Evolutionary conservation across 2,113 vertebrate species (phyloP), one percentile per base, ranked within the genome.

Genomic region (Turnix velox): DNA sequence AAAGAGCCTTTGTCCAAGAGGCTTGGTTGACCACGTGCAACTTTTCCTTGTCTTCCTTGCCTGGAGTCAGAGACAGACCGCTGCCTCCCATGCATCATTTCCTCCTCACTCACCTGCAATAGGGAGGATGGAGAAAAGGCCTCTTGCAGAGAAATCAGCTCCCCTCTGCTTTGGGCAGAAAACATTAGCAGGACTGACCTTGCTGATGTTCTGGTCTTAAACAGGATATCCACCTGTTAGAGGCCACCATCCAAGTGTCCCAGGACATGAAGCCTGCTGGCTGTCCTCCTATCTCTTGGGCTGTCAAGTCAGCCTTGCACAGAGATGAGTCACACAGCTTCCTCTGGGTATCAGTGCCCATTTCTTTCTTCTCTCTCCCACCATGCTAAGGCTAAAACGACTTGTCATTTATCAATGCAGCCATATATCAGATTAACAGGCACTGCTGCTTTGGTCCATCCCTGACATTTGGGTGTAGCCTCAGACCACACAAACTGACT

Each of bases 1-100:
- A 93, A 69, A 66, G 65, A 91, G 61, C 40, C 77, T 95, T 94
- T 95, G 75, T 96, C 69, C 4, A n/a, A n/a, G 2, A 52, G 43
- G 73, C 80, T 2, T 2, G 40, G 61, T 45, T 81, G 83, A 77
- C 61, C 65, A 67, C 5, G n/a, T 30, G 72, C 48, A 67, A 76
- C 35, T 75, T 90, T 75, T 88, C 31, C 28, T 24, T 13, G 0
- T 3, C 37, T 46, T 85, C 39, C 67, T 58, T 46, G 51, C 25
- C 18, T 31, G n/a, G 5, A 33, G 31, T 66, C 48, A 59, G 40
- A 73, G 59, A 62, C 6, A 39, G 45, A 28, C 39, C 35, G 37
- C 54, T 58, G 33, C 28, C 81, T 18, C 63, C 43, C 25, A 46
- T n/a, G 31, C 22, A 40, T 14, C 3, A 2, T 55, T 52, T 88